These are phyloP conservation scores for Ciconia boyciana DNA, from an alignment of 2,113 vertebrate species.

Conservation along the genomic window DNA sequence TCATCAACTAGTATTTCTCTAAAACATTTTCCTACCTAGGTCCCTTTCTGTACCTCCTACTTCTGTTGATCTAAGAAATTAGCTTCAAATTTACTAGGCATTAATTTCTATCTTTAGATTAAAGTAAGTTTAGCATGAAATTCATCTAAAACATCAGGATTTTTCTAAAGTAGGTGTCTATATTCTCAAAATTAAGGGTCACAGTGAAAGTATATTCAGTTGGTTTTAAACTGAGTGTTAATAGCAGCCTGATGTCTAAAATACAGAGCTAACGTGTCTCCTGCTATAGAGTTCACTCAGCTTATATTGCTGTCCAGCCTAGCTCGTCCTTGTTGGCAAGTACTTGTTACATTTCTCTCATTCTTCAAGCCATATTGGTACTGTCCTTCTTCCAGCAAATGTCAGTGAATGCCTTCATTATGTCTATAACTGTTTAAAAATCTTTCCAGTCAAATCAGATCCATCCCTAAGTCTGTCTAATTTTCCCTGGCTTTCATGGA, in stretches of 20 bases:
- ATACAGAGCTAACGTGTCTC: background rate
- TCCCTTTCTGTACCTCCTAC: background rate
- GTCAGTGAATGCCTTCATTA: background rate
- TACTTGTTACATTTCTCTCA: background rate
- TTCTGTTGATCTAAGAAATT: background rate
- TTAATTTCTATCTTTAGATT: background rate
- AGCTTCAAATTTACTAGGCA: background rate
- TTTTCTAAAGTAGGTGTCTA: background rate
- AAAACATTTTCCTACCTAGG: background rate
- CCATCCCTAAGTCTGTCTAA: background rate
- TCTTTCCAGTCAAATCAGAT: conserved; percentile 34
- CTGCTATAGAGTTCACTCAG: background rate
- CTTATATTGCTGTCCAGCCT: background rate
- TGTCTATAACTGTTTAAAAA: background rate
- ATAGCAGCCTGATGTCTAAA: background rate
- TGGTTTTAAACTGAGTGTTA: background rate
- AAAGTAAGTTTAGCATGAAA: background rate
- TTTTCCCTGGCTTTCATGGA: background rate
- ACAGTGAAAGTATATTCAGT: background rate
- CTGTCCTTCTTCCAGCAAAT: background rate
- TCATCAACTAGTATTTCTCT: background rate
- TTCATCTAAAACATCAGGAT: background rate
- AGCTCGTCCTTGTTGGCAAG: background rate
- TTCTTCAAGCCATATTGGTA: background rate
- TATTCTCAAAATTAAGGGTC: background rate